These are phyloP conservation scores for Tupaia tana DNA, from an alignment of 2,113 vertebrate genomes.

Conservation along the genomic window DNA sequence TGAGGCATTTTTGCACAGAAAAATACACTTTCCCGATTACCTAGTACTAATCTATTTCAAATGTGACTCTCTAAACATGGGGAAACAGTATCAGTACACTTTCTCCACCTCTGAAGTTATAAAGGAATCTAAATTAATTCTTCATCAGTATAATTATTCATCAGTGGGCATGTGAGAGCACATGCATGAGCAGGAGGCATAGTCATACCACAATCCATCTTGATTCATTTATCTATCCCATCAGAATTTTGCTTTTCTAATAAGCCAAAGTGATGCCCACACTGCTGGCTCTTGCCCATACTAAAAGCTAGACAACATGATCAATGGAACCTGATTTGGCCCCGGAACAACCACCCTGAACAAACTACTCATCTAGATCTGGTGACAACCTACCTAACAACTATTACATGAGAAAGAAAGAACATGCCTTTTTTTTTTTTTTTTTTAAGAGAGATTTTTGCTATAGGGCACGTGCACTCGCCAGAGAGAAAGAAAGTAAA, in stretches of 20 bases:
- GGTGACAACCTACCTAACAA: neutral
- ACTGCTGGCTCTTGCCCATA: neutral
- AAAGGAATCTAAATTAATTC: slow-evolving; percentile 17
- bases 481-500: too few species aligned
- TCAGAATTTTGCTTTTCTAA: neutral
- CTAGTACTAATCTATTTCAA: slow-evolving; percentile 25
- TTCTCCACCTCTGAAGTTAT: neutral
- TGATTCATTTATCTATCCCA: too few species aligned
- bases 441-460: too few species aligned
- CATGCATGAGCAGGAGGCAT: too few species aligned
- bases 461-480: too few species aligned
- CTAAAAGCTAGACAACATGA: neutral
- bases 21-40: too few species aligned
- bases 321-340: neutral
- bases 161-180: too few species aligned
- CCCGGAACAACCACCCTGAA: neutral
- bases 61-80: slow-evolving; percentile 10
- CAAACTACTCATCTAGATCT: neutral
- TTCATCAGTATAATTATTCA: neutral
- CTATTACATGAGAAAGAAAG: neutral
- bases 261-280: neutral
- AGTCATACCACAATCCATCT: too few species aligned
- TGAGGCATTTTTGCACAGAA: too few species aligned
- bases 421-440: too few species aligned
- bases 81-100: neutral